A percentile compares a stretch with the other conserved stretches of the same genome.
Evolutionary conservation across 2,113 vertebrate species (phyloP).

Genomic region (Cacatua alba): DNA sequence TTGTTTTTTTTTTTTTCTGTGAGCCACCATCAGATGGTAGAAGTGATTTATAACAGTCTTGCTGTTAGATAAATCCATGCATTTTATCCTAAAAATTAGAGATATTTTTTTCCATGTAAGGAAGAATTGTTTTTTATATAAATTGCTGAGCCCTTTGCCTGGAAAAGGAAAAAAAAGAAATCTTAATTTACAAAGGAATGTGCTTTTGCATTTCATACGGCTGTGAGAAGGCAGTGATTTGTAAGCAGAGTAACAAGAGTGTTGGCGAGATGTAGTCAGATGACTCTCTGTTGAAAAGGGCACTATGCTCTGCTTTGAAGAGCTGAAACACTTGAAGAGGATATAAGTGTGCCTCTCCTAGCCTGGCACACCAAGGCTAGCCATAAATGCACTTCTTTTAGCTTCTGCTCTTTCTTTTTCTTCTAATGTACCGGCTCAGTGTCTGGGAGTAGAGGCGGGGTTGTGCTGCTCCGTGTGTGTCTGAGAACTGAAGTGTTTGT

Average conservation of each 20-base stretch:
- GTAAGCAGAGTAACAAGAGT: not conserved
- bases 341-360: constrained; percentile 31
- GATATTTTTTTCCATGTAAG: not conserved
- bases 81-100: not conserved
- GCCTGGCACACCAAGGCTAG: not conserved
- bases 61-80: not conserved
- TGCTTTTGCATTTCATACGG: not conserved
- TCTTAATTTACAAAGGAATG: constrained; percentile 54
- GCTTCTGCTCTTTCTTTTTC: not conserved
- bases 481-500: constrained; percentile 36
- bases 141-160: not conserved
- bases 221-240: not conserved
- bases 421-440: not conserved
- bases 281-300: constrained; percentile 33
- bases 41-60: not conserved
- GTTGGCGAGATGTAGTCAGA: not conserved
- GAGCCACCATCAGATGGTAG: not conserved
- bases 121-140: not conserved
- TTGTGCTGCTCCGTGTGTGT: not conserved
- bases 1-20: not conserved
- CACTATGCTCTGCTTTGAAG: constrained; percentile 35
- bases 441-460: not conserved
- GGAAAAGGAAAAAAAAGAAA: not conserved
- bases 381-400: not conserved
- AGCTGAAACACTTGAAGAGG: constrained; percentile 28